Conservation (phyloP, 2,797 vertebrate species). For the Sternotherus odoratus region DNA sequence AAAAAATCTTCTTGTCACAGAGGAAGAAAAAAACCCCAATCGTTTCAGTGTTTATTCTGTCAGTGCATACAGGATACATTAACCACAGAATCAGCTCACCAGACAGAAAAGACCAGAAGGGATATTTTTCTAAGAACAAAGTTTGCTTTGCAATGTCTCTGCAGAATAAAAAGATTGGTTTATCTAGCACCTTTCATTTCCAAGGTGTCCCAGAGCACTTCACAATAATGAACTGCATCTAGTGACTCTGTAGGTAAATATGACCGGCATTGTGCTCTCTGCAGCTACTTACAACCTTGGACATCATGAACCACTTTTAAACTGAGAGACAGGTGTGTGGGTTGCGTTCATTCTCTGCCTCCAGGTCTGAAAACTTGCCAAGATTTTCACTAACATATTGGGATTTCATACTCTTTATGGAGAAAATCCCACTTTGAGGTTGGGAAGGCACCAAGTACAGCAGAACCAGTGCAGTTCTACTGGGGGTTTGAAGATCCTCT, state of each 20-base stretch:
- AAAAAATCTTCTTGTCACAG: not conserved
- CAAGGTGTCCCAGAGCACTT: not conserved
- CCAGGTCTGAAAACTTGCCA: not conserved
- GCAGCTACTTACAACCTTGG: not conserved
- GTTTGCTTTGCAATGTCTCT: slow-evolving; percentile 3
- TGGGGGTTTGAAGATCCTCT: not conserved
- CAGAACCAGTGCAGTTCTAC: not conserved
- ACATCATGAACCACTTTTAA: not conserved
- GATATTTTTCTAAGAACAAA: not conserved
- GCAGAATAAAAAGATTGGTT: not conserved
- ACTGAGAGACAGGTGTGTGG: no score
- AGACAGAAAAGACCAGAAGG: not conserved
- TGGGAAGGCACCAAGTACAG: not conserved
- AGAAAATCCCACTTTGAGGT: not conserved
- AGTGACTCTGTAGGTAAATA: not conserved
- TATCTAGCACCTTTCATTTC: not conserved
- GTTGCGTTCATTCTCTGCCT: fast-evolving
- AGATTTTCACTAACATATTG: not conserved
- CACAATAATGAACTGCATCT: not conserved
- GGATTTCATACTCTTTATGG: not conserved
- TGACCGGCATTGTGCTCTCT: not conserved
- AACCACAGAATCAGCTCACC: slow-evolving; percentile 6
- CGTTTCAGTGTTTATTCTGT: slow-evolving; percentile 14
- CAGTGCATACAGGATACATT: not conserved
- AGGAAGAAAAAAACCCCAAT: not conserved